phyloP scores from a whole-genome alignment of 1,140 invertebrate genomes.

The Melitaea cinxia region DNA sequence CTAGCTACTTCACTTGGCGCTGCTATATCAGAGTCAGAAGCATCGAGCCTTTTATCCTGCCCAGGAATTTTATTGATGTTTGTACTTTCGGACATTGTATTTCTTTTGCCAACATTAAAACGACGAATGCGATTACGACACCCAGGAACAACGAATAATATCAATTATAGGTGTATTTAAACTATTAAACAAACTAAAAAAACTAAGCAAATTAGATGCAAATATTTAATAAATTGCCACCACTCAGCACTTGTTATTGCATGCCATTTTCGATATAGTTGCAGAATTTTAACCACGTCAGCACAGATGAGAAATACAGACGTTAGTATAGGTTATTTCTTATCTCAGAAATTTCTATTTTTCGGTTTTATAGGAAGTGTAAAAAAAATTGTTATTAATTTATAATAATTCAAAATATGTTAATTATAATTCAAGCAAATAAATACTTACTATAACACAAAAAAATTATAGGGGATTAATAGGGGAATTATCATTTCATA shows the following conservation, averaged over 20 bases:
- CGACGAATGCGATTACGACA: constrained; percentile 39
- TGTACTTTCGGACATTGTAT: constrained; percentile 71
- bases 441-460: too few species aligned
- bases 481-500: too few species aligned
- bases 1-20: constrained; percentile 60
- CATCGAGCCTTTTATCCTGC: constrained; percentile 52
- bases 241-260: constrained; percentile 55
- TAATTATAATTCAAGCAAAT: too few species aligned
- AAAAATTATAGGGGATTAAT: too few species aligned
- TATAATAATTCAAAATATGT: too few species aligned
- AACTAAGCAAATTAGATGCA: constrained; percentile 14
- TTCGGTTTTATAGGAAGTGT: background rate
- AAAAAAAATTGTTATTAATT: too few species aligned
- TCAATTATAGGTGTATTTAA: constrained; percentile 19
- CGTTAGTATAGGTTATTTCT: background rate
- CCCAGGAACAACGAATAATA: constrained; percentile 21
- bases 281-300: constrained; percentile 56
- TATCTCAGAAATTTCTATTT: background rate
- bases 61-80: constrained; percentile 63
- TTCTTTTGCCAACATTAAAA: constrained; percentile 65
- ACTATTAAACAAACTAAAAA: constrained; percentile 28
- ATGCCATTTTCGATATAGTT: constrained; percentile 52
- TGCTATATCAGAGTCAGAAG: constrained; percentile 64
- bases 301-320: constrained; percentile 40
- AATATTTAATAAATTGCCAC: constrained; percentile 58